Conservation (phyloP, 2,888 invertebrate species). For the Meganola albula region DNA sequence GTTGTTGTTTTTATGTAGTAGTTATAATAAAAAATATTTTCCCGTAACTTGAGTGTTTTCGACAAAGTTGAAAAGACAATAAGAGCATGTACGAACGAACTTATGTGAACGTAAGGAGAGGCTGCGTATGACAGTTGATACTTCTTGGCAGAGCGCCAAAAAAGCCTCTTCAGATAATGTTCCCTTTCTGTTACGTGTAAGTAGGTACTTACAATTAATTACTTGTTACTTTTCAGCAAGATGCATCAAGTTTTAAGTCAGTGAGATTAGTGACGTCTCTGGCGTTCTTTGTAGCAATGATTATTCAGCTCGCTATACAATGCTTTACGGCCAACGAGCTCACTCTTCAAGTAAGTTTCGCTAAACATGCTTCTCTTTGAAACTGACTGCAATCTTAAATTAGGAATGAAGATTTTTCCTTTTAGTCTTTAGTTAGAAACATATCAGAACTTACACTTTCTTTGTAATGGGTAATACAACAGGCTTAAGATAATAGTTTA, state of each 20-base stretch:
- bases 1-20: background rate
- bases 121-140: slow-evolving; percentile 30
- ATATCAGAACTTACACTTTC: too few relatives aligned
- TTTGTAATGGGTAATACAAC: too few relatives aligned
- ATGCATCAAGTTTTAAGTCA: slow-evolving; percentile 62
- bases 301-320: slow-evolving; percentile 62
- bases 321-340: slow-evolving; percentile 67
- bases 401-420: too few relatives aligned
- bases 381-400: too few relatives aligned
- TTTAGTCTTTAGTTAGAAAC: too few relatives aligned
- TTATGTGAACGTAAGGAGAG: slow-evolving; percentile 19
- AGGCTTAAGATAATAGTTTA: too few relatives aligned
- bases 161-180: slow-evolving; percentile 22
- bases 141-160: slow-evolving; percentile 28
- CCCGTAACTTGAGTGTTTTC: slow-evolving; percentile 5
- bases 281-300: slow-evolving; percentile 67
- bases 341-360: slow-evolving; percentile 49
- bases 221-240: slow-evolving; percentile 43
- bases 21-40: too few relatives aligned
- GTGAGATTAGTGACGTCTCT: slow-evolving; percentile 57
- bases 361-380: too few relatives aligned
- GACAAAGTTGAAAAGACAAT: slow-evolving; percentile 21
- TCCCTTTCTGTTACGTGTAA: slow-evolving; percentile 9
- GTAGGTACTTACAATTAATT: slow-evolving; percentile 17
- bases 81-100: slow-evolving; percentile 18